Base-by-base conservation (phyloP, 2,113 vertebrate genomes). In the Corapipo altera region DNA sequence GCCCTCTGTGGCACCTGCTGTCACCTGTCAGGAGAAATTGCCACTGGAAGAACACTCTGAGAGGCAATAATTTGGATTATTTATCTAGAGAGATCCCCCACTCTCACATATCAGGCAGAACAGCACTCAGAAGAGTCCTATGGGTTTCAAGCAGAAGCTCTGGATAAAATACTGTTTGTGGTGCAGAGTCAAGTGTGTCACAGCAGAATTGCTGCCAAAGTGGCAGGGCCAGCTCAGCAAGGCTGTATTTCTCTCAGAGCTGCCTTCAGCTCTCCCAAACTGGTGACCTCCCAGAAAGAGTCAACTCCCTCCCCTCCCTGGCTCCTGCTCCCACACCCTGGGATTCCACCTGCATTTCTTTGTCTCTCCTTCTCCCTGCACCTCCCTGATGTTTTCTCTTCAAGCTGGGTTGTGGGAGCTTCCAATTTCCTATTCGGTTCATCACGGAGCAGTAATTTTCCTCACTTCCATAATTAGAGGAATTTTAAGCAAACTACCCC, bases 381-480 rank as follows among this genome's bases (percentile, higher is more conserved):
- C 54, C 44, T 89, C 69, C 76, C 75, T 69, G 48, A 3, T 35
- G 72, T 49, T 89, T 64, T 88, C 84, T 67, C 64, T 89, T 52
- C 57, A 49, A 95, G 67, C 57, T 24, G 79, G 74, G 84, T 91
- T 91, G 65, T 91, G 96, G 93, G 94, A 93, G 84, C 96, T 89
- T 96, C 94, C 91, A 37, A 95, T 97, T 97, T 97, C 93, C 96
- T 91, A 72, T 96, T 96, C 97, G 93, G 81, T 39, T 87, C 92
- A 88, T 93, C 88, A 59, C 13, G 95, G 93, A 93, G 49, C 91
- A 92, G 95, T 75, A 95, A 98, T 98, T 98, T 98, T 71, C 96
- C 93, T 85, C 97, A 91, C 97, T 97, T 96, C 95, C 95, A 85
- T 97, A 98, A 98, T 98, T 97, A 98, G 97, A 96, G 96, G 97